A percentile compares a stretch with the other conserved stretches of the same genome.
Evolutionary conservation across 2,797 vertebrate genomes (phyloP).

Genomic region (Etheostoma nigrum): DNA sequence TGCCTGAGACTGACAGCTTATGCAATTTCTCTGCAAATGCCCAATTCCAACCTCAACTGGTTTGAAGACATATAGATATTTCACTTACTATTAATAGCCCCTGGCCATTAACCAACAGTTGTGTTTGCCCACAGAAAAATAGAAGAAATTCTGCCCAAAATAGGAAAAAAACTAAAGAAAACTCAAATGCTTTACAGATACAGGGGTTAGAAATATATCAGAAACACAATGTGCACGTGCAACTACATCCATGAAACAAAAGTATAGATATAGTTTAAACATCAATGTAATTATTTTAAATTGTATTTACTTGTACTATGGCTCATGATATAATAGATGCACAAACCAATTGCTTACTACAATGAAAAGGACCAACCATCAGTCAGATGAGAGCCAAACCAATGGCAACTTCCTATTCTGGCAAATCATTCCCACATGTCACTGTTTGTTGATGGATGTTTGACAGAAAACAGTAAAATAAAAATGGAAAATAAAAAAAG

Average conservation of each 20-base stretch:
- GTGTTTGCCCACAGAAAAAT: too few relatives aligned
- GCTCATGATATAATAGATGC: background rate
- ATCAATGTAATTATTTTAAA: background rate
- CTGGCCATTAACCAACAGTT: background rate
- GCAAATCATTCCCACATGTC: background rate
- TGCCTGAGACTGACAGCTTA: conserved; percentile 30
- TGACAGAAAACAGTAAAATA: background rate
- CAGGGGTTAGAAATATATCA: background rate
- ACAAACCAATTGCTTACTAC: background rate
- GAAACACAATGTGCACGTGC: background rate
- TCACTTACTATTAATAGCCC: background rate
- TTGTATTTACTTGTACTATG: background rate
- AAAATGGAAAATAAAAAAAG: background rate
- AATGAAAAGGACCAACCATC: background rate
- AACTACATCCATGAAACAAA: background rate
- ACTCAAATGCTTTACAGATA: background rate
- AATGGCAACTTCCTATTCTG: background rate
- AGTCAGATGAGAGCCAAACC: background rate
- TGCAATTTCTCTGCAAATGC: conserved; percentile 16
- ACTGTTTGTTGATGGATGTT: background rate
- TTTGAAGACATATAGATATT: conserved; percentile 3
- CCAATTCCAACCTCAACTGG: conserved; percentile 5
- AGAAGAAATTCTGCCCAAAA: too few relatives aligned
- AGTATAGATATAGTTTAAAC: background rate
- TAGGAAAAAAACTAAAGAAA: background rate